Evolutionary conservation across 2,888 invertebrate genomes (phyloP).

Genomic region (Slavum lentiscoides): DNA sequence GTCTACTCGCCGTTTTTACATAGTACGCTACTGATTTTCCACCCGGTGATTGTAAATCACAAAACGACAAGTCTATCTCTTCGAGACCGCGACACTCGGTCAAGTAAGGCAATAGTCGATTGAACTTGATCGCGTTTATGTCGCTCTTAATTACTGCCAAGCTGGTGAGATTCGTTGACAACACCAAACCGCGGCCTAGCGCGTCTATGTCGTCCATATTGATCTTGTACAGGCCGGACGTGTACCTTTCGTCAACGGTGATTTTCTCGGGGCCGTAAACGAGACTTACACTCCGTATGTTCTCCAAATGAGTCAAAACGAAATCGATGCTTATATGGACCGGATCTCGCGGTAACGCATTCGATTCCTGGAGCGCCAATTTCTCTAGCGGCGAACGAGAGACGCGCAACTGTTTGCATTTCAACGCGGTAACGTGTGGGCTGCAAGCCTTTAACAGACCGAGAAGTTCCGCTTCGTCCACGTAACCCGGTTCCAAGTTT

Average conservation of each 20-base stretch:
- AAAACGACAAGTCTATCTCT: constrained; percentile 1
- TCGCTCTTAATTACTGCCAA: constrained; percentile 14
- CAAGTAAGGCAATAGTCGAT: constrained; percentile 16
- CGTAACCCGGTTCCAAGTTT: not conserved
- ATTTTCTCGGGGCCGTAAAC: constrained; percentile 5
- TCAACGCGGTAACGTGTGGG: constrained; percentile 5
- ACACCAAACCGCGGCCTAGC: not conserved
- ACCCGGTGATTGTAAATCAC: not conserved
- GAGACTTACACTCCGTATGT: not conserved
- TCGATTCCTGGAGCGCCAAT: not conserved
- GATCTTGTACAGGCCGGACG: not conserved
- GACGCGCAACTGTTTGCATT: not conserved
- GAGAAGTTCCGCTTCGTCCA: not conserved
- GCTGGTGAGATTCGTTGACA: not conserved
- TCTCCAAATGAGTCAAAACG: not conserved
- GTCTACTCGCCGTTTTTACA: not conserved
- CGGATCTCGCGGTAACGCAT: not conserved
- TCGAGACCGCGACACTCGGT: not conserved
- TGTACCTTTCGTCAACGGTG: not conserved
- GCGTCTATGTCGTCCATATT: constrained; percentile 14
- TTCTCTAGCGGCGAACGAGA: not conserved
- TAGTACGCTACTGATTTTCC: not conserved
- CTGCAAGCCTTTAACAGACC: not conserved
- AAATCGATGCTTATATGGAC: not conserved
- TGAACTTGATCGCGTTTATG: not conserved